Percentiles rank a stretch among this genome's conserved stretches.
These are phyloP conservation scores for Dermochelys coriacea DNA, from an alignment of 2,797 vertebrate genomes.

Conservation along the genomic window DNA sequence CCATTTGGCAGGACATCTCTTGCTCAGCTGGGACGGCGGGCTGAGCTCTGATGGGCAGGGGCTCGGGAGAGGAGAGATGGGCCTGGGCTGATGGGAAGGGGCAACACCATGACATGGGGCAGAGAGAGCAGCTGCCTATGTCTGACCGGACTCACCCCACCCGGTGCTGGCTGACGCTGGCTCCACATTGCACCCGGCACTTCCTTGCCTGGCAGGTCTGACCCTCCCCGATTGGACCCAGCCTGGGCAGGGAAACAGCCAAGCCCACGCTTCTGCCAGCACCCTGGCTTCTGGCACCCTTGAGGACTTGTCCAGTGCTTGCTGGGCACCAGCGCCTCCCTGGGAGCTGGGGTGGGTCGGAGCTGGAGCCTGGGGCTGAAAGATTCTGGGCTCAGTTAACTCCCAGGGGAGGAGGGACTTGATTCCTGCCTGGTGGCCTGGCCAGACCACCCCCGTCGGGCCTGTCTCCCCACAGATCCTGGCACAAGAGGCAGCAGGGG, in stretches of 20 bases:
- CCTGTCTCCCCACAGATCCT: not conserved
- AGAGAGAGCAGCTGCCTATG: not conserved
- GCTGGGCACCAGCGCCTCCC: no score
- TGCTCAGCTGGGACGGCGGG: not conserved
- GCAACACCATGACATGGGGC: not conserved
- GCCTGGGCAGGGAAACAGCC: no score
- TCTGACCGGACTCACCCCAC: not conserved
- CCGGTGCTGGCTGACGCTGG: not conserved
- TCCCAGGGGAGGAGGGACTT: no score
- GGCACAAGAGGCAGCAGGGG: not conserved
- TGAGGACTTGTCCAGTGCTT: not conserved
- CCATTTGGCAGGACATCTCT: not conserved
- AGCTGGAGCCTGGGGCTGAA: not conserved
- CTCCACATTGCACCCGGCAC: not conserved
- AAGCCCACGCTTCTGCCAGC: no score
- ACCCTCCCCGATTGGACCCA: no score
- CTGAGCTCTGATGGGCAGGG: not conserved
- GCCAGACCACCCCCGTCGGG: no score
- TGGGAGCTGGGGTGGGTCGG: not conserved
- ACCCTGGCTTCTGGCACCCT: no score
- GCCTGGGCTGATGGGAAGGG: not conserved
- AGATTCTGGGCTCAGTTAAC: not conserved
- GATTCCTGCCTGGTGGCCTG: no score
- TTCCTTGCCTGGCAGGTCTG: not conserved
- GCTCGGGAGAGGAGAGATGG: not conserved